Evolutionary conservation across 2,888 invertebrate species (phyloP), one percentile per base, ranked within the genome.

Genomic region (Cotesia congregata): DNA sequence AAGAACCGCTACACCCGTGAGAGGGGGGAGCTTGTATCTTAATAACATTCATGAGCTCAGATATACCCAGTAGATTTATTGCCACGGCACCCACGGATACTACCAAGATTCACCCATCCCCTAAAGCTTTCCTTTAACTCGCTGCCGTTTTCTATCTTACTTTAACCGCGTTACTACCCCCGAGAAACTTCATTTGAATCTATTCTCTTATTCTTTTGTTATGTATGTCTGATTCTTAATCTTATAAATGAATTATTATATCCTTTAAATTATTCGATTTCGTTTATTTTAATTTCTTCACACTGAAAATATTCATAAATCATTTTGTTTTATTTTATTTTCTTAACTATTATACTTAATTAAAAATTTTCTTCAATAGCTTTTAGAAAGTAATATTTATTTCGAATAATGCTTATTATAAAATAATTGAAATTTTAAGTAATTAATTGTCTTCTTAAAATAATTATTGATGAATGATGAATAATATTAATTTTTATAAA

Each of bases 21-120:
- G 70, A 75, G 81, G 80, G 72, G 80, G 86, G 87, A 87, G 88
- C 87, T 89, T 89, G 89, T 89, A 89, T 89, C 89, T 89, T 89
- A 89, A 89, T 89, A 89, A 89, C 89, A 89, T 89, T 89, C 89
- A 89, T 89, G 89, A 89, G 89, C 89, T 89, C 88, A 89, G 89
- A 89, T 89, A 89, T 89, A 89, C 89, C 86, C 81, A 81, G 82
- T 85, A 89, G 88, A 89, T 89, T 89, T 89, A 89, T 89, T 89
- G 87, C 89, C 84, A 80, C 84, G 83, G 86, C 87, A 86, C 86
- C 87, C 85, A 85, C 83, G 85, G 82, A 85, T 83, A 82, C 83
- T 74, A 80, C 81, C 80, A 83, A 82, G 80, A 81, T 82, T 82
- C 82, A 80, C 74, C 78, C 76, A 67, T 77, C 80, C 62, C 73